Evolutionary conservation across 1,140 invertebrate species (phyloP).

Genomic region (Archivesica marissinica): DNA sequence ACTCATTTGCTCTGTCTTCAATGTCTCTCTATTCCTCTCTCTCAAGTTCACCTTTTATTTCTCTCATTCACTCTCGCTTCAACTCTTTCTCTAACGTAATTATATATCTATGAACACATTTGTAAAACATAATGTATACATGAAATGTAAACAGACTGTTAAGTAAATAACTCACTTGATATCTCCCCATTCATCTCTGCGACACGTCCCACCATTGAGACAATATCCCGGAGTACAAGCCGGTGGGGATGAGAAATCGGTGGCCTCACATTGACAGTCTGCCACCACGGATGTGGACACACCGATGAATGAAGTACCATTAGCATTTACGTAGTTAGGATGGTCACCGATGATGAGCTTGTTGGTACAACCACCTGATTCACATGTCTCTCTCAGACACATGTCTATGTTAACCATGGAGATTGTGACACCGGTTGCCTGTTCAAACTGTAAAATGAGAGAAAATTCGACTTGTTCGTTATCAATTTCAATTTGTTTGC

Average conservation of each 20-base stretch:
- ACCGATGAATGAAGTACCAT: slow-evolving; percentile 97
- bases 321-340: slow-evolving; percentile 98
- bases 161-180: slow-evolving; percentile 87
- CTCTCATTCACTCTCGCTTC: too few species aligned
- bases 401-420: slow-evolving; percentile 99
- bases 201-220: slow-evolving; percentile 96
- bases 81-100: too few species aligned
- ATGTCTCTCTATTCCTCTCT: too few species aligned
- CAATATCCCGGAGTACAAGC: slow-evolving; percentile 95
- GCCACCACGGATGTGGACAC: slow-evolving; percentile 94
- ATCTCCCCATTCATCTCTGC: slow-evolving; percentile 91
- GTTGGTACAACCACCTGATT: slow-evolving; percentile 96
- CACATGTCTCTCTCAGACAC: slow-evolving; percentile 97
- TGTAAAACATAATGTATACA: too few species aligned
- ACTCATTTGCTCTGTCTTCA: too few species aligned
- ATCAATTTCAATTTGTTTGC: too few species aligned
- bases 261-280: slow-evolving; percentile 87
- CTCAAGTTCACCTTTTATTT: too few species aligned
- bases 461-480: too few species aligned
- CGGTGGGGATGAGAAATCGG: slow-evolving; percentile 70
- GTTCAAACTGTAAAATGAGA: slow-evolving; percentile 91
- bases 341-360: slow-evolving; percentile 90
- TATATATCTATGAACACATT: too few species aligned
- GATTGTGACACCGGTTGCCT: slow-evolving; percentile 96
- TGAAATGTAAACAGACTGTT: too few species aligned